A percentile compares a stretch with the other conserved stretches of the same genome.
Conservation (phyloP, 2,888 invertebrate species). For the Drosophila histrio region DNA sequence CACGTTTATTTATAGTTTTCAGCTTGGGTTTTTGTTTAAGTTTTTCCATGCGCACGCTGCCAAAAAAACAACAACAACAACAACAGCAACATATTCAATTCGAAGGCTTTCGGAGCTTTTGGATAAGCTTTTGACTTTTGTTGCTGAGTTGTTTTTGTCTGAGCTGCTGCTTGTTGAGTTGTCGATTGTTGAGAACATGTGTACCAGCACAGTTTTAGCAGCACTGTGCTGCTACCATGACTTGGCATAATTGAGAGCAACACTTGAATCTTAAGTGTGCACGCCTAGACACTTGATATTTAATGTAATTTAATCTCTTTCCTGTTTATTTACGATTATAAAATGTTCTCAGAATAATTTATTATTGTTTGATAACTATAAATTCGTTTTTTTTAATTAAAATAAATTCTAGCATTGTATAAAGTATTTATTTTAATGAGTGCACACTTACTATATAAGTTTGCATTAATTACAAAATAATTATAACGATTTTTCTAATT, state of each 20-base stretch:
- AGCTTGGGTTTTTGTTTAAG: conserved; percentile 44
- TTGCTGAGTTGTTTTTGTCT: conserved; percentile 1
- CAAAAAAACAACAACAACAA: conserved; percentile 32
- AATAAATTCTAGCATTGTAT: background rate
- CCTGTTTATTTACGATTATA: background rate
- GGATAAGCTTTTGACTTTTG: conserved; percentile 27
- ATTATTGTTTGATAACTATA: background rate
- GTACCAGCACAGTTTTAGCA: conserved; percentile 37
- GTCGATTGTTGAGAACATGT: conserved; percentile 40
- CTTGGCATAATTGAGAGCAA: conserved; percentile 16
- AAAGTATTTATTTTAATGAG: background rate
- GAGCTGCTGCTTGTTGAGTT: background rate
- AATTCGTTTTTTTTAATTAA: background rate
- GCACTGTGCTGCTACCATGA: conserved; percentile 38
- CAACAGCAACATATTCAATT: conserved; percentile 29
- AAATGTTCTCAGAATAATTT: background rate
- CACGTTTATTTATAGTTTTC: conserved; percentile 83
- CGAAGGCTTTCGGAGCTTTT: conserved; percentile 60
- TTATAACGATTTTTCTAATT: too few species aligned
- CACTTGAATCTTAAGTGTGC: conserved; percentile 31
- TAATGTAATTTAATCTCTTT: conserved; percentile 5
- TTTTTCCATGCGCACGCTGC: conserved; percentile 61
- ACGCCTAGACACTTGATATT: conserved; percentile 22
- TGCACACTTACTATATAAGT: background rate
- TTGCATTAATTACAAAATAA: too few species aligned